A percentile compares a stretch with the other conserved stretches of the same genome.
phyloP scores from a whole-genome alignment of 2,113 vertebrate species.

The Ceratotherium simum region DNA sequence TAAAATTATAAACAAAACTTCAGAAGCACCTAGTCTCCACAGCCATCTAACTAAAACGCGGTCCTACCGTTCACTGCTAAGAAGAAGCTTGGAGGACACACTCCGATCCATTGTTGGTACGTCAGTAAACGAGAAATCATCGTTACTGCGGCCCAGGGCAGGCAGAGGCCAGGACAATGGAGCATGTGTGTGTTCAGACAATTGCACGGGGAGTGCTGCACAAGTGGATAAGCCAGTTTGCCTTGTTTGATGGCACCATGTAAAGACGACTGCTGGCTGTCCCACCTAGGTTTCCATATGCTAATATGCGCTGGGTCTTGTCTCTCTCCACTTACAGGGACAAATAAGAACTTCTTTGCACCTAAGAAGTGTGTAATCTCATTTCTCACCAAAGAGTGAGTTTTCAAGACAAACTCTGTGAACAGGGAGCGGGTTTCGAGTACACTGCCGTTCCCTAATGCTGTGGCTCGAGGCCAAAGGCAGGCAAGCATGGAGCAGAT shows the following conservation, averaged over 20 bases:
- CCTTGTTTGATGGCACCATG: neutral
- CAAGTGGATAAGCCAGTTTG: neutral
- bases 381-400: slow-evolving; percentile 57
- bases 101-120: neutral
- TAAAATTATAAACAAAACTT: neutral
- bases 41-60: neutral
- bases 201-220: neutral
- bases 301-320: fast-evolving
- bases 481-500: slow-evolving; percentile 91
- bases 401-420: slow-evolving; percentile 75
- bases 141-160: neutral
- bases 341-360: slow-evolving; percentile 10
- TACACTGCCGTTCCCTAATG: slow-evolving; percentile 83
- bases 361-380: slow-evolving; percentile 49
- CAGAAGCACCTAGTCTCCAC: neutral
- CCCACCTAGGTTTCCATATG: neutral
- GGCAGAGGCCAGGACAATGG: neutral
- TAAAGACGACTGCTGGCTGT: neutral
- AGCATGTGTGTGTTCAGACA: slow-evolving; percentile 30
- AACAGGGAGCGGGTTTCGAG: slow-evolving; percentile 70
- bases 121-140: neutral
- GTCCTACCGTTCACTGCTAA: neutral
- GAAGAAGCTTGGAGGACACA: neutral
- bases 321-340: fast-evolving
- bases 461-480: slow-evolving; percentile 88